phyloP scores from a whole-genome alignment of 2,797 vertebrate species.

The Apogon talboti region DNA sequence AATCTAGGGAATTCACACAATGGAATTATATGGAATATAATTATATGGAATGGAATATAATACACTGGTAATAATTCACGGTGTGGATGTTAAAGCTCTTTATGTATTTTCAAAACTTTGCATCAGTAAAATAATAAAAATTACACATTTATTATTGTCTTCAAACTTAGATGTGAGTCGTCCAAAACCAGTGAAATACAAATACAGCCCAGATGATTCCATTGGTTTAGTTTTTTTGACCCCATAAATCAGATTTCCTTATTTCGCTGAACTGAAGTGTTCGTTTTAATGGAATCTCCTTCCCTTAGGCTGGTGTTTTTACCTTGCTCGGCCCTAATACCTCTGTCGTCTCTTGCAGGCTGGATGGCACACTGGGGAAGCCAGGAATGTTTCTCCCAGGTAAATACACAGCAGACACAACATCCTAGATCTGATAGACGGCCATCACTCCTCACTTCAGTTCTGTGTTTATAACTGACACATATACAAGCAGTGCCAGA shows the following conservation, averaged over 20 bases:
- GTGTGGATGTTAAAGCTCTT: slow-evolving; percentile 13
- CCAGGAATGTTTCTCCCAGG: slow-evolving; percentile 92
- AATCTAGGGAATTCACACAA: no score
- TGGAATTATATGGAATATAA: no score
- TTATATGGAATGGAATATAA: no score
- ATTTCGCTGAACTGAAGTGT: slow-evolving; percentile 20
- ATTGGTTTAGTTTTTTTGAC: slow-evolving; percentile 45
- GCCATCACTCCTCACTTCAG: slow-evolving; percentile 42
- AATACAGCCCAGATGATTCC: slow-evolving; percentile 7
- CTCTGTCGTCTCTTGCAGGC: slow-evolving; percentile 71
- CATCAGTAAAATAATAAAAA: slow-evolving; percentile 11
- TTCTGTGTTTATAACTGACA: slow-evolving; percentile 40
- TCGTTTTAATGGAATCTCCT: slow-evolving; percentile 19
- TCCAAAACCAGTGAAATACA: background rate
- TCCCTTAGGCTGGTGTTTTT: slow-evolving; percentile 17
- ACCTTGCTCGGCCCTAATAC: slow-evolving; percentile 6
- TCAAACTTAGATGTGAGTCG: background rate
- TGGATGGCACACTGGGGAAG: slow-evolving; percentile 91
- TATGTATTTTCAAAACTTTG: slow-evolving; percentile 43
- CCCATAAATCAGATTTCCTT: slow-evolving; percentile 20
- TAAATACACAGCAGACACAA: slow-evolving; percentile 65
- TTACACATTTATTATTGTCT: slow-evolving; percentile 9
- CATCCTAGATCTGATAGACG: slow-evolving; percentile 57
- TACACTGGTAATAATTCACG: slow-evolving; percentile 5
- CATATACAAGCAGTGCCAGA: slow-evolving; percentile 45